Evolutionary conservation across 1,140 invertebrate species (phyloP), one percentile per base, ranked within the genome.

Genomic region (Musca domestica): DNA sequence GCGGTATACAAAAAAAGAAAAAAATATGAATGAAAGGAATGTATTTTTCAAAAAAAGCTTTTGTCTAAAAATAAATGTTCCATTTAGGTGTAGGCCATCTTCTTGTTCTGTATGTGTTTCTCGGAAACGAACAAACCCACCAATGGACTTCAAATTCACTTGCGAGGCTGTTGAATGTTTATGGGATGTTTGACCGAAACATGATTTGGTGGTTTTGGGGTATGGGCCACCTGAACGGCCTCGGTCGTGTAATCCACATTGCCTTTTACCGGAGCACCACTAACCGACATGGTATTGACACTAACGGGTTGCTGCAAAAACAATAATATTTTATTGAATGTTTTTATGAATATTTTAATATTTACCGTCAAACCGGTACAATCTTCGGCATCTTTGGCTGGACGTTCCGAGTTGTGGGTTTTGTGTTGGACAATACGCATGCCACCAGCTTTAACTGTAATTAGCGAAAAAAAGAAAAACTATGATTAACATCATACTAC

Each of bases 401-500:
- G 86, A 69, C 86, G 86, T 64, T 90, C 87, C 0, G 85, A 76
- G 48, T 87, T 87, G 3, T 89, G 86, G 6, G 84, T 84, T 82
- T 95, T 95, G 75, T 95, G 91, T 73, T 95, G 93, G 5, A 91
- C 94, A 75, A 96, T 94, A 69, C 94, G 86, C 94, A 95, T 95
- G 2, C 93, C 93, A 20, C 94, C 93, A 69, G 92, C 94, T 86
- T 95, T 96, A 0, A 95, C 93, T 84, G 75, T 71, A 72, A 49
- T 22, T 61, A 41, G 61, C n/a, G n/a, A 75, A 63, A 68, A 67
- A 69, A 69, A 22, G 14, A 52, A 34, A 69, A 68, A 41, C 64
- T 20, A 51, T 65, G 61, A 23, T 41, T 10, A 27, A 51, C 20
- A 58, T 58, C 67, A 61, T 23, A 49, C 47, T 41, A 52, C 19